Base-by-base conservation (phyloP, 2,797 vertebrate species). In the Centroberyx gerrardi region DNA sequence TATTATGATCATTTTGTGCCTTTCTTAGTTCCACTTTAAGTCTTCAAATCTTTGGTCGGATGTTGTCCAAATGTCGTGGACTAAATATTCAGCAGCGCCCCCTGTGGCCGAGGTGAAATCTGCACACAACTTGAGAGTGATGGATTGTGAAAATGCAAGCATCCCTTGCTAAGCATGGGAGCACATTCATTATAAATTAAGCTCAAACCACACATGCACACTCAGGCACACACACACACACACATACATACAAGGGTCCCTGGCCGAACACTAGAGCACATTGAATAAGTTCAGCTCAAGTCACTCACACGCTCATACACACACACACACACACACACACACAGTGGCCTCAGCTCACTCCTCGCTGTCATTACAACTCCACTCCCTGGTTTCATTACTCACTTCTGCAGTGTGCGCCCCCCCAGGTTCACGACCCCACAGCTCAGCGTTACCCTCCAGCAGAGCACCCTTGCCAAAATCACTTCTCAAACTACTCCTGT, bases 371-470 rank as follows among this genome's bases (percentile, higher is more conserved):
- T 62, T 81, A 66, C 56, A 74, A 15, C 66, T 72, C 29, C 51
- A 56, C 60, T 68, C 9, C 18, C 48, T 61, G 18, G 68, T 69
- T 81, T 87, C 76, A 86, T 84, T 84, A 77, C 55, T 55, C 49
- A 74, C 42, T 69, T 71, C 76, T 65, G n/a, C 72, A 60, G 27
- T 29, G 60, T 66, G 52, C 69, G 65, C 65, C 48, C 55, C 12
- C 10, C 0, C 64, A 42, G 78, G 56, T 58, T 65, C 64, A 44
- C 29, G 77, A 85, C 74, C 82, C 54, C 58, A 29, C 36, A 72
- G 78, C 54, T 76, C 75, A 81, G 18, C 6, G 18, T 62, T 68
- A 63, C 28, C 76, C 75, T 75, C 67, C 10, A 70, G 77, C 68
- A 68, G 42, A 68, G 56, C 17, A 27, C 17, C 29, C 62, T 63